phyloP scores from a whole-genome alignment of 1,140 invertebrate species.

The Heliconius melpomene region DNA sequence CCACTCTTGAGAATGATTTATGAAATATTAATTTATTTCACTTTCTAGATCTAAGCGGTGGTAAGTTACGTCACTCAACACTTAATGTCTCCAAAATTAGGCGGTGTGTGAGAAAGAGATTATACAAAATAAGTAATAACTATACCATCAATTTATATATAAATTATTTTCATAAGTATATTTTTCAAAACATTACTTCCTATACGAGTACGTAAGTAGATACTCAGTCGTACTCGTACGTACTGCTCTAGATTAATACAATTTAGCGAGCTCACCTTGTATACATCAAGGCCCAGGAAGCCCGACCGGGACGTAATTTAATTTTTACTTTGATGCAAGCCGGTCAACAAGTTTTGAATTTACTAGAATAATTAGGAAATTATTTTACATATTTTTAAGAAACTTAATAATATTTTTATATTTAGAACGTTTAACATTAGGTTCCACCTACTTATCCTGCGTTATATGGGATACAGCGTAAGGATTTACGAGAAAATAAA shows the following conservation, averaged over 20 bases:
- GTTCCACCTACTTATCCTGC: too few relatives aligned
- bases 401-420: background rate
- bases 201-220: background rate
- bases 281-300: conserved; percentile 28
- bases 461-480: too few relatives aligned
- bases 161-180: background rate
- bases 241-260: conserved; percentile 12
- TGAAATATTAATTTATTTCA: too few relatives aligned
- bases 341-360: conserved; percentile 14
- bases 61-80: too few relatives aligned
- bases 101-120: too few relatives aligned
- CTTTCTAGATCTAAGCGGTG: too few relatives aligned
- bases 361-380: conserved; percentile 5
- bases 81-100: too few relatives aligned
- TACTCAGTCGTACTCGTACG: background rate
- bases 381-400: background rate
- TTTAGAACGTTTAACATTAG: too few relatives aligned
- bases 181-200: background rate
- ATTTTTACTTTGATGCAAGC: conserved; percentile 27
- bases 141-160: too few relatives aligned
- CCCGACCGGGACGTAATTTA: conserved; percentile 17
- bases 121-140: too few relatives aligned
- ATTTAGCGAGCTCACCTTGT: conserved; percentile 15
- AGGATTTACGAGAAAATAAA: too few relatives aligned
- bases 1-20: too few relatives aligned